Evolutionary conservation across 2,888 invertebrate genomes (phyloP), one percentile per base, ranked within the genome.

Genomic region (Rhogogaster chlorosoma): DNA sequence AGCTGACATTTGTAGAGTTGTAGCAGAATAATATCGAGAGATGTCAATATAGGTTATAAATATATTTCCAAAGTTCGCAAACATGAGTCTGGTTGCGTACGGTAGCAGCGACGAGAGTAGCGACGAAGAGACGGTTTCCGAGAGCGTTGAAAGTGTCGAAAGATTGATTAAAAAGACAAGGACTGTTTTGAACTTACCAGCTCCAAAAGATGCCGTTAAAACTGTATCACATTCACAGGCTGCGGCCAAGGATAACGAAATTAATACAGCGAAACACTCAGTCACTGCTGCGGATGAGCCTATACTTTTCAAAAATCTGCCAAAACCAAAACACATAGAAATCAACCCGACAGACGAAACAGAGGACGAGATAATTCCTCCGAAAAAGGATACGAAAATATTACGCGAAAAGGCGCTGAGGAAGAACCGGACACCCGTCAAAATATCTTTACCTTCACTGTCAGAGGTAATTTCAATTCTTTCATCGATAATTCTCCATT

Each of bases 371-470:
- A 96, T 96, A 87, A 95, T 95, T 88, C 90, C 90, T 5, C 86
- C 87, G 0, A 88, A 88, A 53, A 92, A 91, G 87, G 87, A 89
- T 29, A 84, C 85, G 38, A 86, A 94, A 93, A 80, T 85, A 12
- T 75, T 75, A 32, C n/a, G 88, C 4, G 89, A 88, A 57, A 90
- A 90, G 78, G 84, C 89, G 57, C 53, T 80, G 1, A 91, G 91
- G 85, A 91, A 89, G 36, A 93, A 90, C 18, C 93, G 94, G 94
- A 87, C 94, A 64, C 92, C 95, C 84, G 95, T 96, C 0, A 95
- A 95, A 92, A 97, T 97, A 87, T 95, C 95, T 67, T 95, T 97
- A 80, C 97, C 97, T 0, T 96, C 96, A 0, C 93, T 97, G 5
- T 95, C 94, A 88, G 95, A 96, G 92, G 96, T 96, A 93, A 93